Evolutionary conservation across 64 coral and sea anemone genomes (phyloP), one percentile per base, ranked within the genome.

Genomic region (Pocillopora verrucosa): DNA sequence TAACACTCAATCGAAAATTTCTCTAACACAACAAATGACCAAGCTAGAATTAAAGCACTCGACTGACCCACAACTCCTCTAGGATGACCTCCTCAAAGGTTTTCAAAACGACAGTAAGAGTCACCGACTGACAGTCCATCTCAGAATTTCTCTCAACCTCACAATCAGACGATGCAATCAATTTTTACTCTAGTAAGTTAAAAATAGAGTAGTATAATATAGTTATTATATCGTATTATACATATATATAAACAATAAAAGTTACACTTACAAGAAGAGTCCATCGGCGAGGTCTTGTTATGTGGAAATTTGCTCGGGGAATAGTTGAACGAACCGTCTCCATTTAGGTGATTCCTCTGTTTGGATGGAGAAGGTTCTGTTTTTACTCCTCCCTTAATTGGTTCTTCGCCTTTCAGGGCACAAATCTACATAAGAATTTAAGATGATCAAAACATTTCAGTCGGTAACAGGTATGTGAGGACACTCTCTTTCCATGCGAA

Each of bases 321-420:
- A 25, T 85, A 85, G 25, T 26, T 85, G 24, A 56, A 20, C 4
- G 36, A 70, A 20, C 36, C 16, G 64, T 85, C 82, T 36, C 58
- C 58, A 80, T 80, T 80, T 20, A 38, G 19, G 0, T 70, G 82
- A n/a, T 58, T 72, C 58, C 82, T 85, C 22, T 36, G 82, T 25
- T 85, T 85, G 82, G 65, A 85, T n/a, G 82, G 82, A 2, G 82
- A 85, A 19, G 34, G 64, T 22, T 72, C 82, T 14, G 63, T 37
- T 57, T 57, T 85, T 13, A 37, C 35, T n/a, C 89, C 89, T 3
- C 89, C 89, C 19, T 91, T 91, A n/a, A 37, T 56, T 2, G 72
- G 73, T 38, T 91, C 89, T 25, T 91, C 89, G 13, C 89, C 89
- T 84, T 91, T 91, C 72, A 76, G 65, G 34, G 59, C 80, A 84